Evolutionary conservation across 2,888 invertebrate genomes (phyloP).

Genomic region (Cantharis lateralis): DNA sequence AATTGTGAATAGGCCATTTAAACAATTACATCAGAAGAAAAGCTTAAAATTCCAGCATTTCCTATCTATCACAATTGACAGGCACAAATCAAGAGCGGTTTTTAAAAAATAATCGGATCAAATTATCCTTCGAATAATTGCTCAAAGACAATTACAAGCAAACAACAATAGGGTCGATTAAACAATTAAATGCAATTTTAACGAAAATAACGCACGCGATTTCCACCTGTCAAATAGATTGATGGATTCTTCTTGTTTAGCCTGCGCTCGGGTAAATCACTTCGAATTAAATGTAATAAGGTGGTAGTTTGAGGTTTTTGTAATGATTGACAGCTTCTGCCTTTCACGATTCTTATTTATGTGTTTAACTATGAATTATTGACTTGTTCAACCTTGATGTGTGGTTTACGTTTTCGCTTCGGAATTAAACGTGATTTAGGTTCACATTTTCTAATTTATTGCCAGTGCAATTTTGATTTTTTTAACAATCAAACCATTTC

Average conservation of each 20-base stretch:
- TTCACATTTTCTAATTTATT: background rate
- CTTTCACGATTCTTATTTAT: slow-evolving; percentile 47
- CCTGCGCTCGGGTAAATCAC: slow-evolving; percentile 25
- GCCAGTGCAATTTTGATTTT: background rate
- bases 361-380: slow-evolving; percentile 35
- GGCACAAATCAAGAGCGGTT: slow-evolving; percentile 48
- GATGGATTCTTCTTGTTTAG: slow-evolving; percentile 42
- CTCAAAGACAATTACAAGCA: slow-evolving; percentile 35
- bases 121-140: slow-evolving; percentile 43
- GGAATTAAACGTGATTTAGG: background rate
- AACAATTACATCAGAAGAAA: slow-evolving; percentile 22
- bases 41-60: slow-evolving; percentile 35
- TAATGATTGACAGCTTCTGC: slow-evolving; percentile 53
- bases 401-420: background rate
- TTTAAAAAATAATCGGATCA: slow-evolving; percentile 46
- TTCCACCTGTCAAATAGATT: slow-evolving; percentile 51
- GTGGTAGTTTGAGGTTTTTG: slow-evolving; percentile 42
- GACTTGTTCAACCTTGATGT: slow-evolving; percentile 18
- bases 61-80: slow-evolving; percentile 55
- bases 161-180: slow-evolving; percentile 51
- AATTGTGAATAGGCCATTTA: slow-evolving; percentile 10
- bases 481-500: background rate
- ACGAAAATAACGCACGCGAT: slow-evolving; percentile 50
- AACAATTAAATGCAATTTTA: slow-evolving; percentile 54
- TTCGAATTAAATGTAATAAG: slow-evolving; percentile 33